Conservation (phyloP, 2,113 vertebrate species). For the Zosterops pallidus region DNA sequence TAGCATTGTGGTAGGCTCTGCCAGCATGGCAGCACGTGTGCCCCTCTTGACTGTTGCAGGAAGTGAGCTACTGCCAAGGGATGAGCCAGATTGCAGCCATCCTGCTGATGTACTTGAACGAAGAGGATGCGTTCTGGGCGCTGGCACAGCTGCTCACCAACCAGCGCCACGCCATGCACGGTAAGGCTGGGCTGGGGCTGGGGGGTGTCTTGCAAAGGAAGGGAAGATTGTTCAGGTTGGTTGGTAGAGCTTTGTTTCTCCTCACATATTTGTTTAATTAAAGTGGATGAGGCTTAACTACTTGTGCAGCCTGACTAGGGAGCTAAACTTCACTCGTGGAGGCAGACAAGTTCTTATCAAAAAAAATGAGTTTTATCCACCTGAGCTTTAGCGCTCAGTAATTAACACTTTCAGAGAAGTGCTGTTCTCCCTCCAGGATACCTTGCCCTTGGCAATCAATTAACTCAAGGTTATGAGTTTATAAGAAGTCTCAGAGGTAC, state of each 20-base stretch:
- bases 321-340: background rate
- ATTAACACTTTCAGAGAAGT: background rate
- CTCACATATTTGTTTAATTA: background rate
- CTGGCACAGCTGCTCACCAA: slow-evolving; percentile 86
- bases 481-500: background rate
- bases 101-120: slow-evolving; percentile 87
- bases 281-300: background rate
- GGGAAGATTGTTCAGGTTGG: background rate
- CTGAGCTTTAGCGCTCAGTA: background rate
- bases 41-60: slow-evolving; percentile 70
- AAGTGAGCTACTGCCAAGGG: slow-evolving; percentile 93
- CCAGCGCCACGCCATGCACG: slow-evolving; percentile 85
- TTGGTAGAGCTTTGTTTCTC: background rate
- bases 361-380: background rate
- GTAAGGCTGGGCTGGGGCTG: slow-evolving; percentile 51
- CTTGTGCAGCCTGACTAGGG: fast-evolving
- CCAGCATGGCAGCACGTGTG: background rate
- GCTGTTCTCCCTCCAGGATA: background rate
- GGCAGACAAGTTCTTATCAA: background rate
- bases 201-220: background rate
- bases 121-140: slow-evolving; percentile 91
- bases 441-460: background rate
- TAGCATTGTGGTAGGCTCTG: background rate
- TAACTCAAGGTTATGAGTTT: background rate
- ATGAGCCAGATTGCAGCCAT: slow-evolving; percentile 90